phyloP scores from a whole-genome alignment of 2,797 vertebrate genomes.

The Pipistrellus kuhlii region DNA sequence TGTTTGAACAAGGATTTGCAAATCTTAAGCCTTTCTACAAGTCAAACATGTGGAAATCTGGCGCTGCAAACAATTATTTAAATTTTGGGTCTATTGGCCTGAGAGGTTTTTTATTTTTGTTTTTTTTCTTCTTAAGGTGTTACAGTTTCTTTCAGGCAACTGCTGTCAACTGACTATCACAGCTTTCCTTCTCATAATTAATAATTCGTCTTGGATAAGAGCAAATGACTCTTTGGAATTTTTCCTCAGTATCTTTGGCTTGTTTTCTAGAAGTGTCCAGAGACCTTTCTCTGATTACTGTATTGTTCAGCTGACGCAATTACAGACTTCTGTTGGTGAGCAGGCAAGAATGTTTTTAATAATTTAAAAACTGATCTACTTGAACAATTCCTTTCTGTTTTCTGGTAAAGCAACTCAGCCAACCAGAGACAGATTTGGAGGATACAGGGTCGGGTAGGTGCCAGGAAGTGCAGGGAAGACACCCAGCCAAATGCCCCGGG shows the following conservation, averaged over 20 bases:
- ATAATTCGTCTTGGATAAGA: constrained; percentile 27
- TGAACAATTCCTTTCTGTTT: background rate
- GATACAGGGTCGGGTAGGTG: background rate
- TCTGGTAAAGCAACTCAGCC: background rate
- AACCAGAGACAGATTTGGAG: background rate
- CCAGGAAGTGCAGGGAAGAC: background rate
- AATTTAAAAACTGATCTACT: background rate
- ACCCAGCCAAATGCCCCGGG: background rate
- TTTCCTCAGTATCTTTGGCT: background rate
- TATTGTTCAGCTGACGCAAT: background rate
- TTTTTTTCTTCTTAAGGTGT: background rate
- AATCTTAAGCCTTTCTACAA: background rate
- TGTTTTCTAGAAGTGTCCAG: background rate
- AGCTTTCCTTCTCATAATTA: constrained; percentile 18
- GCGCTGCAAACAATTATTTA: background rate
- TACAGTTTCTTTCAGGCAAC: background rate
- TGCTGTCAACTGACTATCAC: background rate
- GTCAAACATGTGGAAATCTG: background rate
- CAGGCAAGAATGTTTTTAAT: background rate
- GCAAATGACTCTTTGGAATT: background rate
- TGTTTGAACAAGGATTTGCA: background rate
- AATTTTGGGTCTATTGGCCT: background rate
- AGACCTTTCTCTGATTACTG: background rate
- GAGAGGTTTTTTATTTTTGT: too few species aligned
- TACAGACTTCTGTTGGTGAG: background rate